These are phyloP conservation scores for Entosphenus tridentatus DNA, from an alignment of 2,113 vertebrate genomes.

Conservation along the genomic window DNA sequence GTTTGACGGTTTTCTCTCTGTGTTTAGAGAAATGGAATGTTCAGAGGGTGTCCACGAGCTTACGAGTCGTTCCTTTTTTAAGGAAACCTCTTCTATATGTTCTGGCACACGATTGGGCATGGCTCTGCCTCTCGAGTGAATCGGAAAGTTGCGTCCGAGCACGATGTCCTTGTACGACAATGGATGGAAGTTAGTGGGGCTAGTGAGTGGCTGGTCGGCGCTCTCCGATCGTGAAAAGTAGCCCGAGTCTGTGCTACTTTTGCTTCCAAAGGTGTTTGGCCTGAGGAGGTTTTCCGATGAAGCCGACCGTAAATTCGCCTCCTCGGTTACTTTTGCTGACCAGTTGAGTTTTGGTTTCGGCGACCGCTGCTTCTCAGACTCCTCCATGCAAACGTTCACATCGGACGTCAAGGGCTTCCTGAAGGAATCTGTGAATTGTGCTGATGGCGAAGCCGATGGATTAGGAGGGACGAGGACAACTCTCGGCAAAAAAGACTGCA, in stretches of 20 bases:
- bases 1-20: slow-evolving; percentile 88
- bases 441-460: no score
- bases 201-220: slow-evolving; percentile 63
- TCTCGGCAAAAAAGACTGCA: no score
- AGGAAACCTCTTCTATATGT: no score
- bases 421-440: no score
- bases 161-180: slow-evolving; percentile 97
- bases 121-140: no score
- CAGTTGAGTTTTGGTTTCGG: not conserved
- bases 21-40: slow-evolving; percentile 49
- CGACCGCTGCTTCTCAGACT: no score
- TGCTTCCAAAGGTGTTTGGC: slow-evolving; percentile 62
- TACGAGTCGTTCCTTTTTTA: no score
- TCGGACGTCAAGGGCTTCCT: no score
- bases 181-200: slow-evolving; percentile 67
- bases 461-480: no score
- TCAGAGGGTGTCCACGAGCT: slow-evolving; percentile 29
- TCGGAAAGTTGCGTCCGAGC: slow-evolving; percentile 33
- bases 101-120: no score
- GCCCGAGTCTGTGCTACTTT: slow-evolving; percentile 85
- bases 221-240: slow-evolving; percentile 88
- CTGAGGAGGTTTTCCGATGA: slow-evolving; percentile 50
- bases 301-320: no score
- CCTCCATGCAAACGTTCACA: no score
- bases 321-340: not conserved